Evolutionary conservation across 2,888 invertebrate genomes (phyloP).

Genomic region (Meteorus colon): DNA sequence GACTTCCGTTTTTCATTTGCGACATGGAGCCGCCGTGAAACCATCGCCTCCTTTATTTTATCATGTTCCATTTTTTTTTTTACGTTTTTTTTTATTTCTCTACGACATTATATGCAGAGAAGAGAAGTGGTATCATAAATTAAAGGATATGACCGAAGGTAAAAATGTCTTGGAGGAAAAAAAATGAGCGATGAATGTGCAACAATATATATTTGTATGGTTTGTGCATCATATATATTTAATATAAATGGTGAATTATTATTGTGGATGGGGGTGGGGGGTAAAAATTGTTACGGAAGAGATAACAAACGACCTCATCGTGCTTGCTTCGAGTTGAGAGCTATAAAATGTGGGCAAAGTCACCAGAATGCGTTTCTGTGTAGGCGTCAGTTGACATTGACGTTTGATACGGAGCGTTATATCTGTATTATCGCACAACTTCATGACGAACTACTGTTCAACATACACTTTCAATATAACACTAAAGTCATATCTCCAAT

Average conservation of each 20-base stretch:
- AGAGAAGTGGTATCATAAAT: slow-evolving; percentile 15
- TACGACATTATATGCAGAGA: neutral
- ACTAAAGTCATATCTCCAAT: neutral
- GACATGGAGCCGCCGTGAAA: slow-evolving; percentile 29
- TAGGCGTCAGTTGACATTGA: slow-evolving; percentile 69
- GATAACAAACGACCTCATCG: slow-evolving; percentile 50
- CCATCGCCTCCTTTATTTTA: slow-evolving; percentile 10
- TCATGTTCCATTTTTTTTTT: neutral
- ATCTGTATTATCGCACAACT: slow-evolving; percentile 63
- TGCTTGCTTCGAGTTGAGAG: slow-evolving; percentile 24
- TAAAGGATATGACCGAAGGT: neutral
- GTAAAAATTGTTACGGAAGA: slow-evolving; percentile 29
- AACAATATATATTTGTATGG: neutral
- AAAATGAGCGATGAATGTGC: slow-evolving; percentile 13
- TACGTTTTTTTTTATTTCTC: neutral
- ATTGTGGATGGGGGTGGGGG: neutral
- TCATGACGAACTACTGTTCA: slow-evolving; percentile 29
- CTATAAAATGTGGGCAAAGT: slow-evolving; percentile 53
- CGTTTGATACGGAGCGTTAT: slow-evolving; percentile 58
- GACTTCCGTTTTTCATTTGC: slow-evolving; percentile 45
- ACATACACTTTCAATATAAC: neutral
- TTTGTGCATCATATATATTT: slow-evolving; percentile 5
- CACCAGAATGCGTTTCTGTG: slow-evolving; percentile 56
- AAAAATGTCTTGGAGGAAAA: neutral
- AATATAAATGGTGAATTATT: slow-evolving; percentile 24